Conservation (phyloP, 2,888 invertebrate genomes). For the Cyclophora albipunctata region DNA sequence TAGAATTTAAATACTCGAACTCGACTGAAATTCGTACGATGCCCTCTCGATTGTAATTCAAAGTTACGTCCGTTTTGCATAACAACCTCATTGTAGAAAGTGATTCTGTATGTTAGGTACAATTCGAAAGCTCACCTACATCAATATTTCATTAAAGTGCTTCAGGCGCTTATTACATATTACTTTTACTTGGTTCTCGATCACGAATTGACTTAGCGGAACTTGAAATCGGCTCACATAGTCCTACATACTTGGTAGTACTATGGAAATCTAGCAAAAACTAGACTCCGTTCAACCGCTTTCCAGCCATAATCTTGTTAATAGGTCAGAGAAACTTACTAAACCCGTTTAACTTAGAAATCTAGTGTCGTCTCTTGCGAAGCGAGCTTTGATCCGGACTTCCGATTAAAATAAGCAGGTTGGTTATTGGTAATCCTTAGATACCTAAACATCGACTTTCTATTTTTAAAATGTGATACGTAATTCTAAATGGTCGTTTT, state of each 20-base stretch:
- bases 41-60: slow-evolving; percentile 66
- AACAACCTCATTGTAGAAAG: slow-evolving; percentile 69
- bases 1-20: slow-evolving; percentile 23
- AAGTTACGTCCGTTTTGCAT: slow-evolving; percentile 67
- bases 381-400: slow-evolving; percentile 31
- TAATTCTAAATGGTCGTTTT: slow-evolving; percentile 34
- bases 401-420: slow-evolving; percentile 26
- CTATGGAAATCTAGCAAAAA: slow-evolving; percentile 65
- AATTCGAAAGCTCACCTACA: slow-evolving; percentile 68
- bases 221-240: slow-evolving; percentile 50
- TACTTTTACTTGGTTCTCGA: slow-evolving; percentile 60
- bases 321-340: slow-evolving; percentile 65
- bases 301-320: slow-evolving; percentile 66
- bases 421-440: slow-evolving; percentile 10
- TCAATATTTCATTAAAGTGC: slow-evolving; percentile 62
- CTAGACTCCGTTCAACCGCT: slow-evolving; percentile 57
- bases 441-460: slow-evolving; percentile 38
- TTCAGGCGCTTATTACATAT: slow-evolving; percentile 36
- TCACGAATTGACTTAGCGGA: slow-evolving; percentile 47
- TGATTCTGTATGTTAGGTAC: slow-evolving; percentile 48
- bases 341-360: slow-evolving; percentile 48
- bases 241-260: slow-evolving; percentile 50
- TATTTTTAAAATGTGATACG: slow-evolving; percentile 46
- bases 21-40: slow-evolving; percentile 25
- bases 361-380: slow-evolving; percentile 47